Evolutionary conservation across 92 coral and sea anemone species (phyloP).

Genomic region (Parazoanthus atlanticus): DNA sequence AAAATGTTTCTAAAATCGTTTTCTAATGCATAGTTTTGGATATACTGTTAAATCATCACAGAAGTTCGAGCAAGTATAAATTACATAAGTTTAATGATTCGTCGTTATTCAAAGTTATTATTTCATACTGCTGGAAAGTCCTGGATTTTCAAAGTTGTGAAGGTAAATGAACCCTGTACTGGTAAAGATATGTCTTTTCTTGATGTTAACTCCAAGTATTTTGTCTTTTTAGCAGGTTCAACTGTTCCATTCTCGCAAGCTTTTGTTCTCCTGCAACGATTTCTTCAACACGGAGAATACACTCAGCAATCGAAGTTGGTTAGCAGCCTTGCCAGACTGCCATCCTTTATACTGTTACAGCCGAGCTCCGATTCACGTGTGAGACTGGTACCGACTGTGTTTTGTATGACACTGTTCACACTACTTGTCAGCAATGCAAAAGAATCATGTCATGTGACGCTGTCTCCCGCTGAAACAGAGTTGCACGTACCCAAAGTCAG

Average conservation of each 20-base stretch:
- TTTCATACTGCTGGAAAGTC: too few relatives aligned
- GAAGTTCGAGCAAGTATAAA: too few relatives aligned
- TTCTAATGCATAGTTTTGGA: too few relatives aligned
- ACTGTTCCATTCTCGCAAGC: slow-evolving; percentile 43
- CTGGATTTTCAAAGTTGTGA: too few relatives aligned
- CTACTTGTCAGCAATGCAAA: slow-evolving; percentile 45
- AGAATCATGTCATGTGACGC: background rate
- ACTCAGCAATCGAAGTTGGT: slow-evolving; percentile 41
- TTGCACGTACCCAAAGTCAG: background rate
- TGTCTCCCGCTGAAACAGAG: background rate
- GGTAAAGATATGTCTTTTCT: background rate
- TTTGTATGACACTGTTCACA: slow-evolving; percentile 54
- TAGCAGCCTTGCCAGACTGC: slow-evolving; percentile 58
- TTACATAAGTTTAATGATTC: too few relatives aligned
- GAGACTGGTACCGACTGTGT: slow-evolving; percentile 43
- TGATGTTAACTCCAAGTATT: background rate
- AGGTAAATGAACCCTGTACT: too few relatives aligned
- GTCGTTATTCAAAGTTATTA: too few relatives aligned
- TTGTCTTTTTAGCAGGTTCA: slow-evolving; percentile 15
- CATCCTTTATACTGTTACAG: slow-evolving; percentile 50
- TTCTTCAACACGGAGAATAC: slow-evolving; percentile 57
- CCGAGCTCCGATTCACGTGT: background rate
- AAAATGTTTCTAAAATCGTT: too few relatives aligned
- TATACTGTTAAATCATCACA: too few relatives aligned
- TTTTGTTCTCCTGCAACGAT: slow-evolving; percentile 56